These are phyloP conservation scores for Pseudococcus jackbeardsleyi DNA, from an alignment of 2,888 invertebrate species.

Conservation along the genomic window DNA sequence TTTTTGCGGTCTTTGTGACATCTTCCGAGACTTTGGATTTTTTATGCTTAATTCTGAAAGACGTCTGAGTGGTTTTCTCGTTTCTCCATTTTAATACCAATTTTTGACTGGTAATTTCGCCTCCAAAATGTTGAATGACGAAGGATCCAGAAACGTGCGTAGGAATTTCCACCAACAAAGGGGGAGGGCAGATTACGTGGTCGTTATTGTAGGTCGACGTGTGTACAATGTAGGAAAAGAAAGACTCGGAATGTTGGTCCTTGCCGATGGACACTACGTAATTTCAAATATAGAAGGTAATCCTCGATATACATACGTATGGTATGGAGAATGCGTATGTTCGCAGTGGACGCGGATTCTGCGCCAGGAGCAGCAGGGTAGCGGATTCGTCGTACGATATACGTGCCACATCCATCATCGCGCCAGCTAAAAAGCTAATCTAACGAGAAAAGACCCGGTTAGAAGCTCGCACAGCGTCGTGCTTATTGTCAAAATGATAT, in stretches of 20 bases:
- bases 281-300: constrained; percentile 62
- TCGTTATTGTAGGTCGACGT: background rate
- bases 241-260: background rate
- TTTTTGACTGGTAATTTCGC: background rate
- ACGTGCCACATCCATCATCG: constrained; percentile 49
- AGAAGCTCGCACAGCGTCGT: constrained; percentile 37
- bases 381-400: background rate
- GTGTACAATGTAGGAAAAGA: background rate
- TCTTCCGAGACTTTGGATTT: background rate
- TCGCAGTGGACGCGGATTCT: background rate
- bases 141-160: too few species aligned
- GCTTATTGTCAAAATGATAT: constrained; percentile 53
- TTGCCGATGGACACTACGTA: background rate
- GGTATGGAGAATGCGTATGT: background rate
- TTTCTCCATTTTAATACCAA: background rate
- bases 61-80: background rate
- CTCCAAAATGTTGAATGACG: too few species aligned
- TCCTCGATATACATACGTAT: constrained; percentile 25
- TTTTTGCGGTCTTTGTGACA: too few species aligned
- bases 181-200: background rate
- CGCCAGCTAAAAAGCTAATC: constrained; percentile 48
- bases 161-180: too few species aligned
- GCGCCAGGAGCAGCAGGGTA: background rate
- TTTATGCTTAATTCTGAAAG: background rate
- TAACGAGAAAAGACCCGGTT: constrained; percentile 37